Conservation (phyloP, 2,113 vertebrate species). For the Amblyopsis rosae region DNA sequence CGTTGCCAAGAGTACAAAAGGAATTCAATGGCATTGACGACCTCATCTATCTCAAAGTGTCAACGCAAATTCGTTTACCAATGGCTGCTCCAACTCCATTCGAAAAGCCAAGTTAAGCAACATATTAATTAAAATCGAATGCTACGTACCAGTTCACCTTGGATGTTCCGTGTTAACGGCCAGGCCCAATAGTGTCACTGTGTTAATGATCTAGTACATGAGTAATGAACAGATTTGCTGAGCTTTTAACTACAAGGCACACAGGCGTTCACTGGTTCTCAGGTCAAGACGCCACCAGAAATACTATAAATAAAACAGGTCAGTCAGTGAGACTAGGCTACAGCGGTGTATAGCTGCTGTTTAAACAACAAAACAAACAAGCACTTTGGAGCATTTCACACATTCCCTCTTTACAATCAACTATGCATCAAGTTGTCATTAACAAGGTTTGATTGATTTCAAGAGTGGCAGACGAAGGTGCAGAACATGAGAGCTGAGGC, state of each 20-base stretch:
- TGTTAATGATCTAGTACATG: conserved; percentile 65
- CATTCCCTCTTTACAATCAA: conserved; percentile 12
- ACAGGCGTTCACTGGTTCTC: not conserved
- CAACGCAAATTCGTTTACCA: conserved; percentile 63
- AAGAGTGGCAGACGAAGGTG: conserved; percentile 36
- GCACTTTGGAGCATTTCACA: conserved; percentile 16
- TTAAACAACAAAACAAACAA: not conserved
- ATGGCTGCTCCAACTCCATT: conserved; percentile 56
- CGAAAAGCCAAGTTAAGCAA: conserved; percentile 65
- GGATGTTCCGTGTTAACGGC: conserved; percentile 54
- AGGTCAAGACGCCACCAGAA: too few relatives aligned
- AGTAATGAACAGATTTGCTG: conserved; percentile 69
- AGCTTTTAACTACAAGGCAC: conserved; percentile 42
- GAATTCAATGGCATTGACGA: conserved; percentile 74
- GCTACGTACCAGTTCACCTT: conserved; percentile 63
- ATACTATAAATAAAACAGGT: too few relatives aligned
- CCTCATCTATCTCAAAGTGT: conserved; percentile 69
- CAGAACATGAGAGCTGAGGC: conserved; percentile 48
- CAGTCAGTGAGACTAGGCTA: too few relatives aligned
- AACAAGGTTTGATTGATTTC: conserved; percentile 48
- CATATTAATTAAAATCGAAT: conserved; percentile 74
- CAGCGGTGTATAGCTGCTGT: too few relatives aligned
- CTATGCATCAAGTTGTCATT: conserved; percentile 32
- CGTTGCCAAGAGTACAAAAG: conserved; percentile 54
- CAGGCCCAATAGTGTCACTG: conserved; percentile 59